phyloP scores from a whole-genome alignment of 2,888 invertebrate genomes.

The Calliphora vomitoria region DNA sequence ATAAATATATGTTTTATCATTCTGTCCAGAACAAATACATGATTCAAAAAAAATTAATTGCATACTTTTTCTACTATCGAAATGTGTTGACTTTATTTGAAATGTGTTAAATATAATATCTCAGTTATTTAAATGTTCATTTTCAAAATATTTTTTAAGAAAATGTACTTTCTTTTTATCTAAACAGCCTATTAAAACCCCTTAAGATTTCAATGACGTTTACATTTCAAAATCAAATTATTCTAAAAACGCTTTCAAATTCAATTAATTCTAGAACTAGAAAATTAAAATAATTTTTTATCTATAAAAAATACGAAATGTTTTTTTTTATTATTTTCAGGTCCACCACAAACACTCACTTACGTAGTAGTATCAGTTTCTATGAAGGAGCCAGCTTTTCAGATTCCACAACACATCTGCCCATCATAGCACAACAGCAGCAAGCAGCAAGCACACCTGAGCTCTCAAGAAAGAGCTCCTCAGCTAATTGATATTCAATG shows the following conservation, averaged over 20 bases:
- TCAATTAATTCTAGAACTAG: constrained; percentile 43
- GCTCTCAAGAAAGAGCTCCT: background rate
- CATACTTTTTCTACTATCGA: too few species aligned
- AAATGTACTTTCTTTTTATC: background rate
- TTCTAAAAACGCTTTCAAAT: constrained; percentile 37
- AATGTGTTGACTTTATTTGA: too few species aligned
- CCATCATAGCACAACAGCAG: background rate
- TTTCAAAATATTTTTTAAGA: too few species aligned
- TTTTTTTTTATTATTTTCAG: too few species aligned
- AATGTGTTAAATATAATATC: too few species aligned
- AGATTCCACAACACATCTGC: constrained; percentile 30
- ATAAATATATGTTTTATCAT: too few species aligned
- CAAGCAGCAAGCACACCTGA: constrained; percentile 28
- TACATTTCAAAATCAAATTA: constrained; percentile 23
- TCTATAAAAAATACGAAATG: background rate
- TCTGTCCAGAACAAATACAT: too few species aligned
- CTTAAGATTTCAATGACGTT: constrained; percentile 11
- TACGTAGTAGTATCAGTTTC: constrained; percentile 20
- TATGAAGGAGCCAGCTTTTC: constrained; percentile 22
- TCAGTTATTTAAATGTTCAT: too few species aligned
- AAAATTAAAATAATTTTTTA: constrained; percentile 1
- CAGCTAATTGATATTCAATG: constrained; percentile 62
- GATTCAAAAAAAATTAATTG: too few species aligned
- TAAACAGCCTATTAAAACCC: background rate
- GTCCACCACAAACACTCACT: background rate